A percentile compares a stretch with the other conserved stretches of the same genome.
phyloP scores from a whole-genome alignment of 1,140 invertebrate genomes.

The Liolophura sinensis region DNA sequence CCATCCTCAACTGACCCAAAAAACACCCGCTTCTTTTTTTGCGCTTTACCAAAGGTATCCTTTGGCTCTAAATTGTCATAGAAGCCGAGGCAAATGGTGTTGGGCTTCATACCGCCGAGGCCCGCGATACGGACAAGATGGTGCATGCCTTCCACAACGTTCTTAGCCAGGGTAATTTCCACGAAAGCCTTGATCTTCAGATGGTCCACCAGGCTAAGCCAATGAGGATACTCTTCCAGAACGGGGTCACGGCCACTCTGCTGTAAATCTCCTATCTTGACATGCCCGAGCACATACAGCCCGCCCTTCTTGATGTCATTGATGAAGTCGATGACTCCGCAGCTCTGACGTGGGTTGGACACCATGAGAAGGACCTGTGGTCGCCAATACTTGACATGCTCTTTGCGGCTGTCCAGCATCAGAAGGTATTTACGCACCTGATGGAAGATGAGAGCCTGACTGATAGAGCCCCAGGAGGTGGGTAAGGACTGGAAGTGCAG shows the following conservation, averaged over 20 bases:
- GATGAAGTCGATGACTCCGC: slow-evolving; percentile 93
- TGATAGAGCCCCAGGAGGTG: slow-evolving; percentile 93
- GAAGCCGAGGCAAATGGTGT: slow-evolving; percentile 88
- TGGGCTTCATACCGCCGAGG: slow-evolving; percentile 98
- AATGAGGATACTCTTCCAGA: slow-evolving; percentile 75
- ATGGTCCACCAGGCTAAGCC: slow-evolving; percentile 82
- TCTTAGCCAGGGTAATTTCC: slow-evolving; percentile 86
- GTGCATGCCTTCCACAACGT: slow-evolving; percentile 85
- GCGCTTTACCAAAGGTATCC: slow-evolving; percentile 36
- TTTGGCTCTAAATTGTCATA: slow-evolving; percentile 61
- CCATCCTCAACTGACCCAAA: slow-evolving; percentile 26
- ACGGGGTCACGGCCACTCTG: slow-evolving; percentile 35
- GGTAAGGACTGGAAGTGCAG: slow-evolving; percentile 93
- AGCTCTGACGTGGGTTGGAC: slow-evolving; percentile 84
- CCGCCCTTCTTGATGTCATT: slow-evolving; percentile 99
- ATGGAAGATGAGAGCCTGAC: slow-evolving; percentile 98
- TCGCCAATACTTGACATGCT: slow-evolving; percentile 99
- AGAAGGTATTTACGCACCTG: slow-evolving; percentile 97
- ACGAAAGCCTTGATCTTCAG: slow-evolving; percentile 96
- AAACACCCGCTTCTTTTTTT: slow-evolving; percentile 21
- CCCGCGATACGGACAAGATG: slow-evolving; percentile 91
- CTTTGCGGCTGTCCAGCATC: slow-evolving; percentile 91
- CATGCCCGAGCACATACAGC: slow-evolving; percentile 91
- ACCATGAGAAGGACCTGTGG: slow-evolving; percentile 95
- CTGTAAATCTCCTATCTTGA: slow-evolving; percentile 66